Conservation (phyloP, 2,113 vertebrate genomes). For the Cottus gobio region DNA sequence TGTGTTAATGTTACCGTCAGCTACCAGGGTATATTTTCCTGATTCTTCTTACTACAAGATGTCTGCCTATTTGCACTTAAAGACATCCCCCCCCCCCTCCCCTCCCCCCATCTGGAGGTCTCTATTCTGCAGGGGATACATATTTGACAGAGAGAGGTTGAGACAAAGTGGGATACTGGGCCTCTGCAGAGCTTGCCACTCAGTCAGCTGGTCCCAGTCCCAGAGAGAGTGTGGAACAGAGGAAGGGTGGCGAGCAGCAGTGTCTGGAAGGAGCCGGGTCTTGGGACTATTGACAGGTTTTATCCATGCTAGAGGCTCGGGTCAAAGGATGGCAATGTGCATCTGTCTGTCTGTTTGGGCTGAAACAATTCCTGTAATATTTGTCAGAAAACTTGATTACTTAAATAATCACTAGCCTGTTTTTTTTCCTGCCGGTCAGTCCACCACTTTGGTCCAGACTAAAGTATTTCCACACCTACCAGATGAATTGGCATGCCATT, state of each 20-base stretch:
- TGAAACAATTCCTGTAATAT: no score
- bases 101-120: not conserved
- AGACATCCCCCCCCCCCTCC: not conserved
- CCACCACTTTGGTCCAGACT: not conserved
- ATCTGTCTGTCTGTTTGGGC: not conserved
- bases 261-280: slow-evolving; percentile 30
- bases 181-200: not conserved
- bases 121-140: slow-evolving; percentile 6
- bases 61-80: not conserved
- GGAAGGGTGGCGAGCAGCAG: not conserved
- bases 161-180: not conserved
- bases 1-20: not conserved
- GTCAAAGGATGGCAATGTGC: not conserved
- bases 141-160: not conserved
- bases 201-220: slow-evolving; percentile 23
- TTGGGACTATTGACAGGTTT: slow-evolving; percentile 12
- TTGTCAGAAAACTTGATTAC: no score
- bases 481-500: not conserved
- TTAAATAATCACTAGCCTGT: no score
- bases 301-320: not conserved
- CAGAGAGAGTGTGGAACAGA: slow-evolving; percentile 24
- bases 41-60: not conserved
- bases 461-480: not conserved
- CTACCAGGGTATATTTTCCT: not conserved
- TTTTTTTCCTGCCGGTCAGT: no score